Evolutionary conservation across 2,113 vertebrate species (phyloP), one percentile per base, ranked within the genome.

Genomic region (Rhipidura dahli): DNA sequence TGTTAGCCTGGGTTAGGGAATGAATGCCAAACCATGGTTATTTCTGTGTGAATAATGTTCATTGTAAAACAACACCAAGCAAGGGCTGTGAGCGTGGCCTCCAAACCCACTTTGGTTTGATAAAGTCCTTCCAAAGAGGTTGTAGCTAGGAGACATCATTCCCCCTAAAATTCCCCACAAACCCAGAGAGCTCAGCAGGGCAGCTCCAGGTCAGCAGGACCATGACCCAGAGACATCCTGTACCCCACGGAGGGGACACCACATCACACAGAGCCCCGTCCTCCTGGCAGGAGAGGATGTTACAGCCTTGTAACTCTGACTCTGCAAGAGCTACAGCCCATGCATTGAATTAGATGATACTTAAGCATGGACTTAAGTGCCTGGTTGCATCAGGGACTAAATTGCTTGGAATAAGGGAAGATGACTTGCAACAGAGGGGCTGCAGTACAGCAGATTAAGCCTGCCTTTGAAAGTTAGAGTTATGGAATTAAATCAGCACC

Each of bases 221-320:
- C 44, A 18, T 13, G 47, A 47, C 33, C 31, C 42, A n/a, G 31
- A 37, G 63, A 33, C 33, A 60, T 12, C 54, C 51, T 0, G 1
- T 8, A 14, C 50, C 39, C 47, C 2, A 3, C 2, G 1, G 53
- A 59, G n/a, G 18, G 51, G 28, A 15, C 69, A 79, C 22, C 17
- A 28, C 0, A 0, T 19, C 64, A 16, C 6, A 1, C n/a, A 15
- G 11, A 50, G 75, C 28, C 66, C 70, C 0, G 0, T 51, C 27
- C 80, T 21, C 12, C 2, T 0, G 2, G 35, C 68, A 56, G 22
- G 2, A 63, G 39, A 16, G 63, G 27, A 80, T 49, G 91, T 91
- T 10, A 63, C 23, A 19, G 49, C 1, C 5, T 2, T 60, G 4
- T 15, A 63, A 26, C 42, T 53, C 76, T 54, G 39, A 37, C 13